Evolutionary conservation across 30 jellyfish, hydroid and myxozoan species (phyloP).

Genomic region (Calvadosia cruxmelitensis): DNA sequence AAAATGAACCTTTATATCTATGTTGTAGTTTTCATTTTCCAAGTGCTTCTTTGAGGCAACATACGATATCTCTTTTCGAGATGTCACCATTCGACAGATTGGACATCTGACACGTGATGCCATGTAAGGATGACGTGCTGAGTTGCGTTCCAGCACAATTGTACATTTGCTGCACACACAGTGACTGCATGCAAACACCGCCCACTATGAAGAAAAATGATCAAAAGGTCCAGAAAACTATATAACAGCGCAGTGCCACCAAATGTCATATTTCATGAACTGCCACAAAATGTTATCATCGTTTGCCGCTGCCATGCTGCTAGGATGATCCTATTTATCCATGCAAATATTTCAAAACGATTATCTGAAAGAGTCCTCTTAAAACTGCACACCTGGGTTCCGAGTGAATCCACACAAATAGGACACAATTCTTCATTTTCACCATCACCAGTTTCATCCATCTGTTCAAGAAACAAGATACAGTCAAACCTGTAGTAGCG

Average conservation of each 20-base stretch:
- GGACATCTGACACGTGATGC: conserved; percentile 50
- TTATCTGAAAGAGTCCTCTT: not conserved
- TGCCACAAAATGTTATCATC: no score
- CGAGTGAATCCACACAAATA: conserved; percentile 43
- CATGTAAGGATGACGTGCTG: not conserved
- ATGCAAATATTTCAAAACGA: not conserved
- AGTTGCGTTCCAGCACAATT: conserved; percentile 12
- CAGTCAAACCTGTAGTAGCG: no score
- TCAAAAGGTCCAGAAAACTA: no score
- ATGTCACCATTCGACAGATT: conserved; percentile 52
- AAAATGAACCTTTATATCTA: conserved; percentile 20
- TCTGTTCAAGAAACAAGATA: no score
- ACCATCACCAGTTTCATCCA: conserved; percentile 22
- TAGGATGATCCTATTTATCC: no score
- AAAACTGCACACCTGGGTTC: conserved; percentile 36
- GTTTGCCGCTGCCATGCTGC: no score
- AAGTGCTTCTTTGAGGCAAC: conserved; percentile 37
- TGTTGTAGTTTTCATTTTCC: not conserved
- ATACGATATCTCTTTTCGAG: conserved; percentile 38
- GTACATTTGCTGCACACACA: conserved; percentile 68
- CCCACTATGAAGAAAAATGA: conserved; percentile 55
- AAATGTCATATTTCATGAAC: no score
- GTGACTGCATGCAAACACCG: conserved; percentile 82
- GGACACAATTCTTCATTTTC: conserved; percentile 76
- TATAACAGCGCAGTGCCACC: no score